Evolutionary conservation across 2,888 invertebrate genomes (phyloP), one percentile per base, ranked within the genome.

Genomic region (Notocelia uddmanniana): DNA sequence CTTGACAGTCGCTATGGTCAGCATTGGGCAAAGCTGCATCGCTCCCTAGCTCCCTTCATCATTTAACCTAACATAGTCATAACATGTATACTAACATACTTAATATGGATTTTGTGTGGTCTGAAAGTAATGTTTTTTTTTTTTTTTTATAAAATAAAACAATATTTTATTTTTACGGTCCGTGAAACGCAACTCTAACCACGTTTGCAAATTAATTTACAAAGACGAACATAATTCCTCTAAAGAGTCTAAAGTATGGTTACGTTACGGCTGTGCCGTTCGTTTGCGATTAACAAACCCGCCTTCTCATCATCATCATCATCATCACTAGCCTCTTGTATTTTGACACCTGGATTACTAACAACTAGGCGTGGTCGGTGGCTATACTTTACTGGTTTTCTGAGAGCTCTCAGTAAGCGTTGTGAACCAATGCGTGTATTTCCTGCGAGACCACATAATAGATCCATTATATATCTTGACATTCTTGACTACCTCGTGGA

Each of bases 381-480:
- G n/a, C 15, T 6, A 41, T 3, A 15, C 41, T 41, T 41, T 41
- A 41, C 41, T 41, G 41, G 41, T 41, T n/a, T n/a, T 31, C 8
- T 15, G 15, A 41, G 41, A 3, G 41, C 6, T 41, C 11, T 11
- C 11, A 34, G n/a, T n/a, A n/a, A n/a, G n/a, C 3, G 15, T n/a
- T 41, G 2, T 15, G n/a, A 41, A 41, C 41, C 41, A 3, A 5
- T 15, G 5, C 5, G 15, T 31, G 11, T 11, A 58, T 34, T 58
- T 58, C 13, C 57, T 58, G 18, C 11, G 13, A 34, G 18, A 34
- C 11, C 57, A 26, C 34, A 58, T 34, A 34, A 58, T 58, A 19
- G 57, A 19, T 26, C 11, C 57, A 58, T 58, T 58, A 34, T 19
- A n/a, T n/a, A n/a, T n/a, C n/a, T n/a, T n/a, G n/a, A n/a, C n/a